Percentiles rank a stretch among this genome's conserved stretches.
These are phyloP conservation scores for Xerus rutilus DNA, from an alignment of 2,797 vertebrate species.

Conservation along the genomic window DNA sequence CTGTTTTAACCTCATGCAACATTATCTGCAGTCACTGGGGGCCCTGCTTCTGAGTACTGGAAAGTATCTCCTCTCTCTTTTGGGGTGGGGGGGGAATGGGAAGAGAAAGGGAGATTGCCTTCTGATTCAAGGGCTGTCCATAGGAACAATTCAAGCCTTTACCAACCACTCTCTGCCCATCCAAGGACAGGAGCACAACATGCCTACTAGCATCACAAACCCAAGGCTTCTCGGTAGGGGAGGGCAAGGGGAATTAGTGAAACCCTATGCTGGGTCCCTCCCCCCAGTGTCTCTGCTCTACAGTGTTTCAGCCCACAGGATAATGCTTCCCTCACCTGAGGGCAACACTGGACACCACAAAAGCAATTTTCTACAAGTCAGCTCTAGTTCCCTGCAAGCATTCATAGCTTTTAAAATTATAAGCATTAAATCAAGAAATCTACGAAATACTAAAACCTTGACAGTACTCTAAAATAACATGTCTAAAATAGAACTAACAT, in stretches of 20 bases:
- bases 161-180: not conserved
- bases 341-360: not conserved
- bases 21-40: not conserved
- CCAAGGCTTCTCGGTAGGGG: too few relatives aligned
- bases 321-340: not conserved
- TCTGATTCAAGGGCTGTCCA: not conserved
- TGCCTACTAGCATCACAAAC: not conserved
- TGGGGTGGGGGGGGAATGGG: accelerated
- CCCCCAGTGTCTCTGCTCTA: not conserved
- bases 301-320: not conserved
- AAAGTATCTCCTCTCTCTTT: not conserved
- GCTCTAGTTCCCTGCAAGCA: not conserved
- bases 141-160: not conserved
- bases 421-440: not conserved
- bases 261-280: accelerated
- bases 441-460: not conserved
- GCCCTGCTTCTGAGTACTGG: not conserved
- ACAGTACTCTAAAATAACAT: not conserved
- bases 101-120: not conserved
- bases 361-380: not conserved
- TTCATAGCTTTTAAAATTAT: not conserved
- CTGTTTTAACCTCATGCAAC: accelerated
- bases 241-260: not conserved
- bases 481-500: not conserved
- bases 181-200: not conserved